phyloP scores from a whole-genome alignment of 30 jellyfish, hydroid and myxozoan genomes.

The Cassiopea andromeda region DNA sequence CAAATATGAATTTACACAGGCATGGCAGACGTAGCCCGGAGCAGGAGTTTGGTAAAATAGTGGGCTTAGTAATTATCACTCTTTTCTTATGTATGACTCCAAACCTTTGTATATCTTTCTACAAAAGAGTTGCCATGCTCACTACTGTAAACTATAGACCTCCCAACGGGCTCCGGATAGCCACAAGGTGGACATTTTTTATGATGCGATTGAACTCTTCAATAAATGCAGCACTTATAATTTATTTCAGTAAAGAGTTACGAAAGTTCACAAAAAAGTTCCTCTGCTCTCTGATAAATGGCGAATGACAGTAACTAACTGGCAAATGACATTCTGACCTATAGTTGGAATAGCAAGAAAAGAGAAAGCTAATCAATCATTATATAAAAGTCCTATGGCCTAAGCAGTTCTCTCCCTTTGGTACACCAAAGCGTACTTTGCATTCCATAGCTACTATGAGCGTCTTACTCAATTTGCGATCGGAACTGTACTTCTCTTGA shows the following conservation, averaged over 20 bases:
- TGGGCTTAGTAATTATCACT: constrained; percentile 52
- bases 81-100: constrained; percentile 45
- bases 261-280: not conserved
- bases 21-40: constrained; percentile 15
- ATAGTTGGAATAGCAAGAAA: too few species aligned
- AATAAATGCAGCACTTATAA: constrained; percentile 8
- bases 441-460: too few species aligned
- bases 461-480: too few species aligned
- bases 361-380: too few species aligned
- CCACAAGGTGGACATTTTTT: constrained; percentile 9
- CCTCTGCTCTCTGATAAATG: not conserved
- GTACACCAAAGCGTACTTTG: too few species aligned
- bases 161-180: not conserved
- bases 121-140: not conserved
- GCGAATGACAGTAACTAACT: not conserved
- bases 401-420: too few species aligned
- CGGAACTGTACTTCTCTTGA: too few species aligned
- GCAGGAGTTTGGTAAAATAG: constrained; percentile 48
- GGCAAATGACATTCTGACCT: too few species aligned
- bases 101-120: constrained; percentile 24
- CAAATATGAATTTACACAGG: not conserved
- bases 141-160: not conserved
- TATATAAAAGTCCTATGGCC: too few species aligned
- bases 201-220: constrained; percentile 30
- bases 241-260: constrained; percentile 11